Conservation (phyloP, 2,888 invertebrate species). For the Polylopha cassiicola region DNA sequence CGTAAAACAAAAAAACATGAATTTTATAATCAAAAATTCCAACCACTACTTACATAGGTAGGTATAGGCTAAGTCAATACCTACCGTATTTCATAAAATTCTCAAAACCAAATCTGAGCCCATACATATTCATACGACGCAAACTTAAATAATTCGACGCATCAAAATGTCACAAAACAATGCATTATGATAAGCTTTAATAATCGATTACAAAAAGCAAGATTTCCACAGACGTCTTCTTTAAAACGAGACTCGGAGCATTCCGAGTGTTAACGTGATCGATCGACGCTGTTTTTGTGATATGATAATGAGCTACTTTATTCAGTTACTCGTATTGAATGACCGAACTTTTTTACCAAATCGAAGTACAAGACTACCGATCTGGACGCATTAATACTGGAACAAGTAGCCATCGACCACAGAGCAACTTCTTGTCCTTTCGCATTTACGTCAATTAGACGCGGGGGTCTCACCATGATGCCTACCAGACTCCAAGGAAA, state of each 20-base stretch:
- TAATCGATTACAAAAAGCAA: conserved; percentile 21
- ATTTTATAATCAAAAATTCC: no score
- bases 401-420: conserved; percentile 33
- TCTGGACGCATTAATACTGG: conserved; percentile 10
- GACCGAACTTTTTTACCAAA: conserved; percentile 19
- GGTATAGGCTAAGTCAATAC: no score
- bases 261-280: conserved; percentile 23
- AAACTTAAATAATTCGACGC: conserved; percentile 6
- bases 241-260: conserved; percentile 15
- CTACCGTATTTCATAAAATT: neutral
- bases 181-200: conserved; percentile 14
- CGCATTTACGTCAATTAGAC: conserved; percentile 33
- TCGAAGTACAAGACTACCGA: conserved; percentile 24
- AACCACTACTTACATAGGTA: no score
- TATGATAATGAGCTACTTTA: conserved; percentile 31
- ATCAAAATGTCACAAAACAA: conserved; percentile 5
- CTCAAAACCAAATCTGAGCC: neutral
- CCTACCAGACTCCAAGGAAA: no score
- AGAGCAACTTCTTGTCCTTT: conserved; percentile 34
- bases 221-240: no score
- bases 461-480: no score
- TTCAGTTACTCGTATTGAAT: conserved; percentile 25
- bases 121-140: conserved; percentile 5
- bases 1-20: no score
- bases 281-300: conserved; percentile 21